Base-by-base conservation (phyloP, 2,797 vertebrate genomes). In the Alca torda region DNA sequence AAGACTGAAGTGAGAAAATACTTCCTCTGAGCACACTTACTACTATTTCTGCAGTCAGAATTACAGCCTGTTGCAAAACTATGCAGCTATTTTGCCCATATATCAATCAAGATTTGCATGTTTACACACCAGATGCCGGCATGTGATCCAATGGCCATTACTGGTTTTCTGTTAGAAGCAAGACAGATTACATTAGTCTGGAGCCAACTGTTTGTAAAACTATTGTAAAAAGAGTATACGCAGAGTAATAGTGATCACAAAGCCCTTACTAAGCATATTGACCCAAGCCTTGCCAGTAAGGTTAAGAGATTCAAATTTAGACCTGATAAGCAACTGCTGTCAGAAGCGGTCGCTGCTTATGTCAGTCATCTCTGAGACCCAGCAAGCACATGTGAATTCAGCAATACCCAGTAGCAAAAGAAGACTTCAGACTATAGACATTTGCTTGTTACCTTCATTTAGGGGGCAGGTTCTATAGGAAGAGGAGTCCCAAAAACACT, bases 401-500 rank as follows among this genome's bases (percentile, higher is more conserved):
- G 50, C 46, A 94, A 84, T 56, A 31, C 50, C 31, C 72, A 69
- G 30, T 0, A 91, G 68, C 45, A 84, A 86, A 87, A 91, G 28
- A 85, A 84, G 37, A 57, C 46, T 63, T 82, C 88, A 94, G 35
- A 85, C 90, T 84, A 67, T 20, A 90, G 68, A 53, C 26, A 26
- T 54, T 95, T 93, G 18, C 16, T 53, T 84, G 50, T 95, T 79
- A 64, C 64, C 73, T 95, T 95, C 23, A 65, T 84, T 94, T 76
- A 79, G 35, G 64, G 82, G 46, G 69, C 37, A 83, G 25, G 19
- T 51, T 50, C 59, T 69, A 33, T 48, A 65, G 46, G 64, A 96
- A 93, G 43, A 82, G 16, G 11, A 78, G 23, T 68, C 56, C 82
- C 93, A 72, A 84, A 86, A 65, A 92, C 16, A 69, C 77, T 88